Base-by-base conservation (phyloP, 2,797 vertebrate species). In the Sebastes vulpes region DNA sequence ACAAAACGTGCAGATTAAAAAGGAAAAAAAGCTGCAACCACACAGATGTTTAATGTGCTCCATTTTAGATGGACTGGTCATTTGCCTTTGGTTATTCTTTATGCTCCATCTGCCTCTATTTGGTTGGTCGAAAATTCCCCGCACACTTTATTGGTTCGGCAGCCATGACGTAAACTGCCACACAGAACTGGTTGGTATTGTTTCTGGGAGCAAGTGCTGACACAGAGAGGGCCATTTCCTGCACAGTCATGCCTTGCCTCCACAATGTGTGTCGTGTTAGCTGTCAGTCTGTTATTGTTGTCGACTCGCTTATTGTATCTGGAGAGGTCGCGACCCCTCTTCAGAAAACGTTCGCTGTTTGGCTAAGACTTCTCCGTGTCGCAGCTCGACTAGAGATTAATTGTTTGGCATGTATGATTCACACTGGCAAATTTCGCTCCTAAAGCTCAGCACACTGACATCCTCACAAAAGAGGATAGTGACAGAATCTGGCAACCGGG, bases 31-130 rank as follows among this genome's bases (percentile, higher is more conserved):
- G 23, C 53, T 29, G 67, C 66, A 77, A 72, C 72, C 87, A 90
- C 90, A 90, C 94, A 95, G 93, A 95, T 95, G 93, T 94, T 92
- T 94, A 93, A 94, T 93, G 89, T 64, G 88, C 89, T 90, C 88
- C 80, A 31, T 89, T 92, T 87, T 84, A 87, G 91, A 93, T 82
- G 84, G 86, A 93, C 91, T 85, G 92, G 93, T 93, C 92, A 94
- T 94, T 94, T 92, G 91, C 92, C 91, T 85, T 88, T 87, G 90
- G 93, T 92, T 90, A 92, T 94, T 93, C 90, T 94, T 92, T 92
- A 88, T 87, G 93, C 90, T 94, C 92, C 93, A 93, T 94, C 93
- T 95, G 93, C 90, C 84, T 91, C 88, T 88, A 71, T 93, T 93
- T 88, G 89, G 86, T 86, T 66, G 85, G 85, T 85, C 38, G 21